Base-by-base conservation (phyloP, 2,113 vertebrate species). In the Coregonus clupeaformis region DNA sequence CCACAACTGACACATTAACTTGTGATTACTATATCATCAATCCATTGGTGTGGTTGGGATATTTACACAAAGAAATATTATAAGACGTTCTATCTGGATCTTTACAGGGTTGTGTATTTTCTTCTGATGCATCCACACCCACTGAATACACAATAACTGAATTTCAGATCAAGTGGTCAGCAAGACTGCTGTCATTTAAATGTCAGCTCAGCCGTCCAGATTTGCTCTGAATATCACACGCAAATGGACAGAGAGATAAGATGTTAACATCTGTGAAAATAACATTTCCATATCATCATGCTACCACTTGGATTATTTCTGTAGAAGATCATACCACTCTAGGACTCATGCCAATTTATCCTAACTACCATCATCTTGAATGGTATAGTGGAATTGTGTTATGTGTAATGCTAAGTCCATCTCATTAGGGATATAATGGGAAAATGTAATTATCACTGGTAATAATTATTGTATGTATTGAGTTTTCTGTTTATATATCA, bases 381-480 rank as follows among this genome's bases (percentile, higher is more conserved):
- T 57, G 68, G 60, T 57, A 69, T 81, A 77, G 77, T 76, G 64
- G 75, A 80, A 90, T 92, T 89, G 79, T 77, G 84, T 79, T 90
- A 89, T 85, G 81, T 83, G 85, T 80, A 87, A 90, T 88, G 92
- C 92, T 88, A 93, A 89, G 89, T 83, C 85, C 68, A 82, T 89
- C 87, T 92, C 90, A 93, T 93, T 94, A 92, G 91, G 89, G 87
- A 90, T 90, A 91, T 92, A 93, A 92, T 92, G 91, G 90, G 88
- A 90, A 42, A 92, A 89, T 89, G 89, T 93, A 94, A 93, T 93
- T 92, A 92, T 90, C 89, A 88, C 88, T 87, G 84, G 88, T 90
- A 92, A 93, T 93, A 92, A 89, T 93, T 91, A 90, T 86, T 88
- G 82, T 85, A 82, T 91, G 92, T 90, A 92, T 92, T 89, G 91